These are phyloP conservation scores for Tyrannus savana DNA, from an alignment of 2,113 vertebrate genomes.

Conservation along the genomic window DNA sequence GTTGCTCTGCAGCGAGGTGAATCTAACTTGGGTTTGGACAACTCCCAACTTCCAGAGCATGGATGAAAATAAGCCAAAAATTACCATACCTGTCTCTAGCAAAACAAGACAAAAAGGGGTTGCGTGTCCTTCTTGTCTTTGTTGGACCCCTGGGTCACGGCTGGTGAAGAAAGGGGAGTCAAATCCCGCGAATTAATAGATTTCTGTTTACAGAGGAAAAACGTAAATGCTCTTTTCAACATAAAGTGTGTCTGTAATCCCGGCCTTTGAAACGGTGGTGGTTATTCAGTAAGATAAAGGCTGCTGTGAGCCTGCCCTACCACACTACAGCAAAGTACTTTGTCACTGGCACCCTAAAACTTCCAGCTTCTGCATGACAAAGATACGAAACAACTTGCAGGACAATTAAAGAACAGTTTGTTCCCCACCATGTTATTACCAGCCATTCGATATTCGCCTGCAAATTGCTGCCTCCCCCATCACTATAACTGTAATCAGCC, in stretches of 20 bases:
- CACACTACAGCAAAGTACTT: constrained; percentile 42
- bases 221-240: constrained; percentile 41
- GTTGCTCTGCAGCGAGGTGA: neutral
- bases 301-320: constrained; percentile 48
- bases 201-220: constrained; percentile 42
- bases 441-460: constrained; percentile 36
- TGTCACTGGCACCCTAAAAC: constrained; percentile 54
- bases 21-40: neutral
- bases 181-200: constrained; percentile 11
- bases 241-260: constrained; percentile 57
- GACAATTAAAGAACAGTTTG: constrained; percentile 63
- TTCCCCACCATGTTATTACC: constrained; percentile 52
- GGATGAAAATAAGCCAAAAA: neutral
- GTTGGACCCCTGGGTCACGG: neutral
- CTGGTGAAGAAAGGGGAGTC: neutral
- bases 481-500: constrained; percentile 54
- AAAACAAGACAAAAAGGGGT: neutral
- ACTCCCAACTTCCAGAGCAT: neutral
- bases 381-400: constrained; percentile 45
- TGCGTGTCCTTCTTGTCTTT: neutral
- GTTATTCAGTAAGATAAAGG: constrained; percentile 62
- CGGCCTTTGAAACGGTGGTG: constrained; percentile 25
- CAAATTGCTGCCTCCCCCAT: constrained; percentile 59
- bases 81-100: neutral
- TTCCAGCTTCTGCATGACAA: constrained; percentile 57